Percentiles rank a stretch among this genome's conserved stretches.
phyloP scores from a whole-genome alignment of 2,113 vertebrate genomes.

The Saimiri boliviensis region DNA sequence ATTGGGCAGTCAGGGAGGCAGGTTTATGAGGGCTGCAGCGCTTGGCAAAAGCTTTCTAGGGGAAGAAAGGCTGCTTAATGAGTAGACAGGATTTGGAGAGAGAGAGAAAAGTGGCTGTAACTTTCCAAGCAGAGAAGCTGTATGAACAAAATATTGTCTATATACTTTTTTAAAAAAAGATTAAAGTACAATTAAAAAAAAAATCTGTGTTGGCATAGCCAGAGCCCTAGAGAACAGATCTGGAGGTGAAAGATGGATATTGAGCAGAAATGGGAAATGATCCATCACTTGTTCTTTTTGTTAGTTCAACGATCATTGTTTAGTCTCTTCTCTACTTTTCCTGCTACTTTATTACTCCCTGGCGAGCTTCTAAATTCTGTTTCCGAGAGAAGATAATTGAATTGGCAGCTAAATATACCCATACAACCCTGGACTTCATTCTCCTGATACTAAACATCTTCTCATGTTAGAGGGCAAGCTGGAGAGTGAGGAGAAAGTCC shows the following conservation, averaged over 20 bases:
- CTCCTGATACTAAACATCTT: neutral
- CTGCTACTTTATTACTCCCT: constrained; percentile 44
- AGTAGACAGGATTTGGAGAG: neutral
- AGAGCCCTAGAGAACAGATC: neutral
- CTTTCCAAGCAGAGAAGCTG: neutral
- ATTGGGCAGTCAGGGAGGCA: neutral
- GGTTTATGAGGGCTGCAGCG: neutral
- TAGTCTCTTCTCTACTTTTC: neutral
- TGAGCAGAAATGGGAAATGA: neutral
- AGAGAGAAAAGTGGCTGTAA: neutral
- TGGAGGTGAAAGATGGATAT: neutral
- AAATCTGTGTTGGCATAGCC: neutral
- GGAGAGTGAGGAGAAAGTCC: neutral
- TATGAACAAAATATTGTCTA: neutral
- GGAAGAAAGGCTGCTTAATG: neutral
- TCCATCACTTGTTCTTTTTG: neutral
- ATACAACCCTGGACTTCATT: neutral
- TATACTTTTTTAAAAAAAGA: fast-evolving
- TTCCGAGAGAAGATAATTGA: constrained; percentile 55
- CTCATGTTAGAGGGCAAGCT: neutral
- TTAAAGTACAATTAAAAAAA: neutral
- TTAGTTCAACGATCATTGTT: constrained; percentile 36
- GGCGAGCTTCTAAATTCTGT: constrained; percentile 42
- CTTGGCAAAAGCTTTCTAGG: neutral
- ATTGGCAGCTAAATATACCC: neutral